phyloP scores from a whole-genome alignment of 2,888 invertebrate genomes.

The Drosophila mercatorum region DNA sequence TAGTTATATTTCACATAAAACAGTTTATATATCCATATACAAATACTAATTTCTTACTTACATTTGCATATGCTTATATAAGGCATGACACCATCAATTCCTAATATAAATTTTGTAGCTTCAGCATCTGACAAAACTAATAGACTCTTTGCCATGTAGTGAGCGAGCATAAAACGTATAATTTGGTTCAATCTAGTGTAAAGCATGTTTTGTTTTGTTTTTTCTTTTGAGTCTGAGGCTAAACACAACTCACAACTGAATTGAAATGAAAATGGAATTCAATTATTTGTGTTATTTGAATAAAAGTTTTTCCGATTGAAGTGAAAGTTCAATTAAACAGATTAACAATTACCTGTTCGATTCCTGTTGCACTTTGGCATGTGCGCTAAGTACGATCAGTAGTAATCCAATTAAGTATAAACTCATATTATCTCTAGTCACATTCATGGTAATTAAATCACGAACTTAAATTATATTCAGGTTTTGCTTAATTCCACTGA shows the following conservation, averaged over 20 bases:
- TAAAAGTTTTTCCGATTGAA: not conserved
- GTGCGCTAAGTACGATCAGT: constrained; percentile 23
- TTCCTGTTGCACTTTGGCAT: constrained; percentile 24
- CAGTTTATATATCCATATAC: too few relatives aligned
- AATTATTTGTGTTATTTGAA: not conserved
- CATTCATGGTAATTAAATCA: constrained; percentile 46
- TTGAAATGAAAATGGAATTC: not conserved
- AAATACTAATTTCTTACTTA: too few relatives aligned
- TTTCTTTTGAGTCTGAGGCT: not conserved
- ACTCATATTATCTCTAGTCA: constrained; percentile 48
- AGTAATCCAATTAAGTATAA: constrained; percentile 41
- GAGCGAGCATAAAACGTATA: not conserved
- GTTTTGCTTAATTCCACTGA: not conserved
- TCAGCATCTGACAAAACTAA: too few relatives aligned
- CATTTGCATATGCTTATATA: too few relatives aligned
- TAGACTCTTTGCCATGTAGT: not conserved
- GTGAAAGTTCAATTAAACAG: constrained; percentile 2
- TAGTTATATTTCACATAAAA: too few relatives aligned
- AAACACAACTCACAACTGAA: too few relatives aligned
- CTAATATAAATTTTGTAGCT: too few relatives aligned
- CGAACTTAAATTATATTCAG: constrained; percentile 7
- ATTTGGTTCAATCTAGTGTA: not conserved
- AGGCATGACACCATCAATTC: too few relatives aligned
- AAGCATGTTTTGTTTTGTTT: not conserved
- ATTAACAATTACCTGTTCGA: constrained; percentile 27